Evolutionary conservation across 2,113 vertebrate genomes (phyloP).

Genomic region (Melanotaenia duboulayi): DNA sequence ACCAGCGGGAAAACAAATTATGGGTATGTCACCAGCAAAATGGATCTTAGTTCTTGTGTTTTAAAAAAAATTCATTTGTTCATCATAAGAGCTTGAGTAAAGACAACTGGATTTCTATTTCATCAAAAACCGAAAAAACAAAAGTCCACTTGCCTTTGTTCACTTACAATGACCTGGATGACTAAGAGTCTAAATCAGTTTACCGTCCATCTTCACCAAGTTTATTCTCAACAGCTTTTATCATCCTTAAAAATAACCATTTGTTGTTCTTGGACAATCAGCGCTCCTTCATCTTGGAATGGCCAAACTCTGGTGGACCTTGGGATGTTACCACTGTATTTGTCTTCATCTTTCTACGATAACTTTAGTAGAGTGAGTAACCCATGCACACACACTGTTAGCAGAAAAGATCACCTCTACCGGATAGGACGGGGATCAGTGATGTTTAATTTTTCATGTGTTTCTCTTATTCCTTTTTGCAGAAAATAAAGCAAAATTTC

Average conservation of each 20-base stretch:
- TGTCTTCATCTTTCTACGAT: conserved; percentile 66
- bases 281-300: conserved; percentile 69
- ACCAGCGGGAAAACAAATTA: conserved; percentile 62
- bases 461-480: conserved; percentile 3
- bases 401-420: background rate
- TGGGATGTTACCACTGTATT: conserved; percentile 67
- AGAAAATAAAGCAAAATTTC: conserved; percentile 61
- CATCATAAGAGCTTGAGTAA: too few relatives aligned
- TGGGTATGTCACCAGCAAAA: conserved; percentile 62
- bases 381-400: background rate
- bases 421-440: background rate
- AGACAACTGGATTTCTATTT: too few relatives aligned
- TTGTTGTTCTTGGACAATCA: conserved; percentile 44
- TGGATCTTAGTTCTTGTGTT: background rate
- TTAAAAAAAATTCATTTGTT: too few relatives aligned
- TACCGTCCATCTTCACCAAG: background rate
- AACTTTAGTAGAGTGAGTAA: conserved; percentile 67
- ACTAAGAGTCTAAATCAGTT: too few relatives aligned
- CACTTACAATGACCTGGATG: too few relatives aligned
- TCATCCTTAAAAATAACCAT: background rate
- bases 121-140: too few relatives aligned
- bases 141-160: too few relatives aligned
- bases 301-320: conserved; percentile 67
- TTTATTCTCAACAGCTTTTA: background rate
- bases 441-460: background rate